Percentiles rank a stretch among this genome's conserved stretches.
Evolutionary conservation across 2,113 vertebrate genomes (phyloP).

Genomic region (Corvus cornix): DNA sequence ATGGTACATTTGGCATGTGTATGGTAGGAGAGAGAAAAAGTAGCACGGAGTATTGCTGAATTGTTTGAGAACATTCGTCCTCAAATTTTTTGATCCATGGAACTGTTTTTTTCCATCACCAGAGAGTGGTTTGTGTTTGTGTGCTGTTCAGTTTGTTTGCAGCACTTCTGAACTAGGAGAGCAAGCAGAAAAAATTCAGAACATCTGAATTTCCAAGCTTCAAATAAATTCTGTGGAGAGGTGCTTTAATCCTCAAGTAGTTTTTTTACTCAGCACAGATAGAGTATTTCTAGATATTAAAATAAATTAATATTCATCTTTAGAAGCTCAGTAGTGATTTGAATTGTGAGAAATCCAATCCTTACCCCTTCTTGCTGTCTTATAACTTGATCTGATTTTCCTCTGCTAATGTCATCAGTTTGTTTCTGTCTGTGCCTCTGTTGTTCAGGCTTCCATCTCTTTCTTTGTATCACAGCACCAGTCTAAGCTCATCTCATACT

Average conservation of each 20-base stretch:
- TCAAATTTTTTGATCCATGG: not conserved
- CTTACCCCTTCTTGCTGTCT: not conserved
- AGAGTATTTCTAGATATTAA: not conserved
- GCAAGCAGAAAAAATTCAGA: not conserved
- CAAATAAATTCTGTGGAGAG: not conserved
- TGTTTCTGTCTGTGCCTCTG: accelerated
- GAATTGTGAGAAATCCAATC: not conserved
- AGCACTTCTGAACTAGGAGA: not conserved
- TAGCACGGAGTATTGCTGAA: not conserved
- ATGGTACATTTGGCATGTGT: not conserved
- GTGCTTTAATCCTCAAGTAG: accelerated
- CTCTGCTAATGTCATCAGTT: not conserved
- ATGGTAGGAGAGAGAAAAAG: not conserved
- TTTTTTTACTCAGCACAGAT: not conserved
- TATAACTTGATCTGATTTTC: not conserved
- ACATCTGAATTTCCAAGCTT: not conserved
- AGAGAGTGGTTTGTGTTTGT: not conserved
- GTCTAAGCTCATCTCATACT: not conserved
- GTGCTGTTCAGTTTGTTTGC: not conserved
- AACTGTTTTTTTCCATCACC: not conserved
- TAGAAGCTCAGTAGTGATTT: not conserved
- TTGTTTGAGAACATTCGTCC: not conserved
- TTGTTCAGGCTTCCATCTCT: not conserved
- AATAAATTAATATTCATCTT: not conserved
- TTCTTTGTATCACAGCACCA: not conserved